Evolutionary conservation across 1,140 invertebrate species (phyloP).

Genomic region (Penaeus chinensis): DNA sequence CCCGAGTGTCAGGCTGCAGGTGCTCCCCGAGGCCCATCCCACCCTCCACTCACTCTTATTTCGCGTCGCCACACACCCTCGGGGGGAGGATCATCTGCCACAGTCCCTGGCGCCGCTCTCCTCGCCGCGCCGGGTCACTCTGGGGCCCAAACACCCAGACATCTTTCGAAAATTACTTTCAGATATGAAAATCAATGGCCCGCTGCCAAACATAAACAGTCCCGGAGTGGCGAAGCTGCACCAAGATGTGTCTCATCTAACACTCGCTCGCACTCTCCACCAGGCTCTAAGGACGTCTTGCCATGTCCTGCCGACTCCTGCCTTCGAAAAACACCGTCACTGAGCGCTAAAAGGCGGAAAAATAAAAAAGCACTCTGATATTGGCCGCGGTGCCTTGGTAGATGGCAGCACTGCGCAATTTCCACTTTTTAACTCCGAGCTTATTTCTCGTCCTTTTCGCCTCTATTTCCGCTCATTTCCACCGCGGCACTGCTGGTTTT

Average conservation of each 20-base stretch:
- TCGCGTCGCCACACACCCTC: too few relatives aligned
- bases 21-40: too few relatives aligned
- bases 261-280: too few relatives aligned
- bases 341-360: neutral
- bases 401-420: slow-evolving; percentile 51
- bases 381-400: slow-evolving; percentile 26
- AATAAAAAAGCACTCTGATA: slow-evolving; percentile 22
- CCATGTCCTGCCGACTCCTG: too few relatives aligned
- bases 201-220: slow-evolving; percentile 40
- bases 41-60: too few relatives aligned
- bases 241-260: too few relatives aligned
- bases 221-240: too few relatives aligned
- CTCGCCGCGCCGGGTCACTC: neutral
- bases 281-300: too few relatives aligned
- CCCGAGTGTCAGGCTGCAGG: too few relatives aligned
- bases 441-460: slow-evolving; percentile 5
- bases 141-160: neutral
- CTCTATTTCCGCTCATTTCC: slow-evolving; percentile 26
- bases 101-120: neutral
- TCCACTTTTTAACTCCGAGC: slow-evolving; percentile 25
- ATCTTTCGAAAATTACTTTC: slow-evolving; percentile 46
- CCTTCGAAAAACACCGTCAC: neutral
- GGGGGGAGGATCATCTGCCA: too few relatives aligned
- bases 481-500: neutral
- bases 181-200: slow-evolving; percentile 53